Conservation (phyloP, 2,888 invertebrate genomes). For the Phalera bucephala region DNA sequence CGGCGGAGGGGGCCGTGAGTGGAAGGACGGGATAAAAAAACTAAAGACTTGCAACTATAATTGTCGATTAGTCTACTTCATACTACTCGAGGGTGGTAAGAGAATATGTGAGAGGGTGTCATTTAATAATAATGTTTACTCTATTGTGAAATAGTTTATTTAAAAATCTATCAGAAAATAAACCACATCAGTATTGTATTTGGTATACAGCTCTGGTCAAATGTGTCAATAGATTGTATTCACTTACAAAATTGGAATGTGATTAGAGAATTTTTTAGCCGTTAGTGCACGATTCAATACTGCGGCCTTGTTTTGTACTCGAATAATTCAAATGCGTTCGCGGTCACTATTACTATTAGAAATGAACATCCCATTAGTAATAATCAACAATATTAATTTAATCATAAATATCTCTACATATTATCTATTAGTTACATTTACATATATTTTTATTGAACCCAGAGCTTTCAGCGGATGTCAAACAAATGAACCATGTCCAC, state of each 20-base stretch:
- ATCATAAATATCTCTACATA: conserved; percentile 67
- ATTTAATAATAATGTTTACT: conserved; percentile 28
- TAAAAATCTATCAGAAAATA: conserved; percentile 65
- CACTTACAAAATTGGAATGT: conserved; percentile 68
- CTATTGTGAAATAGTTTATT: conserved; percentile 62
- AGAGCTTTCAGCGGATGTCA: conserved; percentile 51
- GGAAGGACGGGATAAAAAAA: too few species aligned
- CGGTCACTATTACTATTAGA: conserved; percentile 34
- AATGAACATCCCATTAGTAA: conserved; percentile 46
- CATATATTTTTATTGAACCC: conserved; percentile 47
- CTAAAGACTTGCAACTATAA: too few species aligned
- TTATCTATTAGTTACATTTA: conserved; percentile 52
- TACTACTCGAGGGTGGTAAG: too few species aligned
- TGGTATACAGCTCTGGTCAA: conserved; percentile 72
- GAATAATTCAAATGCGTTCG: conserved; percentile 40
- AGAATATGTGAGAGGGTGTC: too few species aligned
- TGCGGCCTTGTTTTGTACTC: conserved; percentile 49
- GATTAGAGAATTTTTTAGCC: conserved; percentile 44
- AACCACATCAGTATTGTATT: conserved; percentile 67
- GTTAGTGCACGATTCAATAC: conserved; percentile 36
- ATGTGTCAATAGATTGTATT: conserved; percentile 42
- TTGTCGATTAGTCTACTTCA: too few species aligned
- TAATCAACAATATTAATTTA: conserved; percentile 63
- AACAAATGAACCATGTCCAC: conserved; percentile 48
- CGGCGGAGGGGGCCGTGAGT: too few species aligned